Evolutionary conservation across 1,140 invertebrate genomes (phyloP).

Genomic region (Bactericera cockerelli): DNA sequence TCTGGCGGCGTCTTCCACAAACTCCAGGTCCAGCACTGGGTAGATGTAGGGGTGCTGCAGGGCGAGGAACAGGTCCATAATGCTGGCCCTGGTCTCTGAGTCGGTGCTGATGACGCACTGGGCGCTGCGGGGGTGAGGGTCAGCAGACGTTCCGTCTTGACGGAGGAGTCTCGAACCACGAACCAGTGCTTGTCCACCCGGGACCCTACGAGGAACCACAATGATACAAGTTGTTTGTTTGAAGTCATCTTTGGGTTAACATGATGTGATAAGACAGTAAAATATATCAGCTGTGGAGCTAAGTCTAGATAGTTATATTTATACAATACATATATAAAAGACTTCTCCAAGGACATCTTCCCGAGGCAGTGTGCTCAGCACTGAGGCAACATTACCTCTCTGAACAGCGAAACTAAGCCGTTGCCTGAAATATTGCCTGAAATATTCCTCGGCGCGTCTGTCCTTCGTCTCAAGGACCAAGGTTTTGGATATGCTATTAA

Average conservation of each 20-base stretch:
- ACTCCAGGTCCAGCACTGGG: slow-evolving; percentile 68
- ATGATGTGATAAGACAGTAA: neutral
- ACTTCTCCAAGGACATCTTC: too few species aligned
- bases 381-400: too few species aligned
- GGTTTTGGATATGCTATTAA: too few species aligned
- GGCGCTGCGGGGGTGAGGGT: slow-evolving; percentile 52
- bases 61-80: slow-evolving; percentile 65
- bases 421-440: too few species aligned
- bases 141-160: slow-evolving; percentile 67
- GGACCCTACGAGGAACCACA: slow-evolving; percentile 41
- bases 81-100: slow-evolving; percentile 38
- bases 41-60: slow-evolving; percentile 85
- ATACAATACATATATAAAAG: too few species aligned
- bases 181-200: slow-evolving; percentile 80
- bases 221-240: slow-evolving; percentile 10
- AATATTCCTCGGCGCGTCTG: too few species aligned
- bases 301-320: too few species aligned
- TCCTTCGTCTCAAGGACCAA: too few species aligned
- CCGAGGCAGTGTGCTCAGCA: too few species aligned
- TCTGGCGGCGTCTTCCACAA: slow-evolving; percentile 32
- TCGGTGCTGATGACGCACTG: slow-evolving; percentile 36
- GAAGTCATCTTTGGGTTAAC: neutral
- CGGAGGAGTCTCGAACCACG: slow-evolving; percentile 56
- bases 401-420: too few species aligned
- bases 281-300: too few species aligned